Conservation (phyloP, 2,888 invertebrate species). For the Lycophotia porphyrea region DNA sequence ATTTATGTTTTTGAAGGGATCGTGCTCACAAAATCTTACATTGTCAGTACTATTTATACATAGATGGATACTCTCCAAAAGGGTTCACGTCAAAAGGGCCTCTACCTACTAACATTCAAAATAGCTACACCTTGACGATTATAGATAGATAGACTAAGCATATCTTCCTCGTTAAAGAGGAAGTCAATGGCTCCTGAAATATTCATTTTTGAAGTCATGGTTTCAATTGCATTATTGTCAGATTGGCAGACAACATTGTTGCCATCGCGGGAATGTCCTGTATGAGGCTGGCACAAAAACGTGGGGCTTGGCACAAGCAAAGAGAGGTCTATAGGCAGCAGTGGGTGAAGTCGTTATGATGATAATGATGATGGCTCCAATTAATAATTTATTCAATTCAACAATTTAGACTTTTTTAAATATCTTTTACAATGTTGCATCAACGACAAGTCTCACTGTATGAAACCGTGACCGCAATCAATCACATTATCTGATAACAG, state of each 20-base stretch:
- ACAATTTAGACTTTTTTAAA: background rate
- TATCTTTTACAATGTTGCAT: slow-evolving; percentile 31
- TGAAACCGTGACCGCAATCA: slow-evolving; percentile 40
- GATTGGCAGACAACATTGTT: too few relatives aligned
- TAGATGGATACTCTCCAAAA: too few relatives aligned
- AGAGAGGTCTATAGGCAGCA: too few relatives aligned
- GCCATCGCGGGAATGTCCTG: too few relatives aligned
- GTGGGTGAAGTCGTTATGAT: too few relatives aligned
- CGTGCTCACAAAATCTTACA: background rate
- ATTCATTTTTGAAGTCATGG: background rate
- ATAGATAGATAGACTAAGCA: background rate
- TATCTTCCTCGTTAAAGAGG: background rate
- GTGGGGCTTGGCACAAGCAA: too few relatives aligned
- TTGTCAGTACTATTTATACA: background rate
- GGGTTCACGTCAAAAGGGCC: too few relatives aligned
- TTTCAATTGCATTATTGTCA: background rate
- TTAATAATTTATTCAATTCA: background rate
- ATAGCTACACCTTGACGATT: too few relatives aligned
- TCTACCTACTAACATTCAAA: too few relatives aligned
- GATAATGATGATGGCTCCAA: background rate
- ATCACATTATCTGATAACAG: slow-evolving; percentile 41
- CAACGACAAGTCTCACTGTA: slow-evolving; percentile 17
- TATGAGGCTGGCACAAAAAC: too few relatives aligned
- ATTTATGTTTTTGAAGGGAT: too few relatives aligned
- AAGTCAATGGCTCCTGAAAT: background rate